Conservation (phyloP, 2,888 invertebrate genomes). For the Conus canariensis region DNA sequence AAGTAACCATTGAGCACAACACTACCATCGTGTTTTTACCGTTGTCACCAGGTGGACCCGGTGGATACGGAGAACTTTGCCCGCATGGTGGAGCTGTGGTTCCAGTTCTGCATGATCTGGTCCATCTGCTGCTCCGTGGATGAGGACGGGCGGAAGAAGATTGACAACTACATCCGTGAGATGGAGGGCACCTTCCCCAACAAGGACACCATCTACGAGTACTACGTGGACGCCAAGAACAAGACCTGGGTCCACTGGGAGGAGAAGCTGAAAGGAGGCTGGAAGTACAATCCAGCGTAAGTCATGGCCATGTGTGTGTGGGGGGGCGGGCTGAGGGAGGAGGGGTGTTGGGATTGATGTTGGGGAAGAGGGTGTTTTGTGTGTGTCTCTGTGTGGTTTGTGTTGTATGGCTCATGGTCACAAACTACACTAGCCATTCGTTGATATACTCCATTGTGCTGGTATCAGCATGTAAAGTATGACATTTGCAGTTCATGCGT, state of each 20-base stretch:
- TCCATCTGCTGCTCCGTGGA: slow-evolving; percentile 78
- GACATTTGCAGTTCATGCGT: too few relatives aligned
- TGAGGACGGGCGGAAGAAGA: slow-evolving; percentile 79
- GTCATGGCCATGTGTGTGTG: slow-evolving; percentile 26
- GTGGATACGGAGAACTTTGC: slow-evolving; percentile 74
- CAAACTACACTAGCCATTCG: too few relatives aligned
- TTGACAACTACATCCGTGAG: slow-evolving; percentile 79
- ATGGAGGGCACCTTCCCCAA: slow-evolving; percentile 85
- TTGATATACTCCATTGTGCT: too few relatives aligned
- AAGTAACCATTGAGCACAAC: too few relatives aligned
- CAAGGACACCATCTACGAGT: slow-evolving; percentile 93
- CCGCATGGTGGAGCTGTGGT: slow-evolving; percentile 78
- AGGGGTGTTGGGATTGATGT: background rate
- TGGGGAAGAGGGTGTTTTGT: background rate
- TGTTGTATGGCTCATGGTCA: background rate
- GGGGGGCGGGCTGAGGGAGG: background rate
- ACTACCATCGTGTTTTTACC: too few relatives aligned
- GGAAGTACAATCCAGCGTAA: slow-evolving; percentile 86
- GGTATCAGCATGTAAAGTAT: too few relatives aligned
- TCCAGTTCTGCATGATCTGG: slow-evolving; percentile 80
- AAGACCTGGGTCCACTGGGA: slow-evolving; percentile 89
- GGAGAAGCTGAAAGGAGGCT: slow-evolving; percentile 86
- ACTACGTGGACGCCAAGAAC: slow-evolving; percentile 89
- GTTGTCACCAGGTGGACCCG: slow-evolving; percentile 68
- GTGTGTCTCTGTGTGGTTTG: background rate